phyloP scores from a whole-genome alignment of 2,113 vertebrate genomes.

The Pampusana beccarii region DNA sequence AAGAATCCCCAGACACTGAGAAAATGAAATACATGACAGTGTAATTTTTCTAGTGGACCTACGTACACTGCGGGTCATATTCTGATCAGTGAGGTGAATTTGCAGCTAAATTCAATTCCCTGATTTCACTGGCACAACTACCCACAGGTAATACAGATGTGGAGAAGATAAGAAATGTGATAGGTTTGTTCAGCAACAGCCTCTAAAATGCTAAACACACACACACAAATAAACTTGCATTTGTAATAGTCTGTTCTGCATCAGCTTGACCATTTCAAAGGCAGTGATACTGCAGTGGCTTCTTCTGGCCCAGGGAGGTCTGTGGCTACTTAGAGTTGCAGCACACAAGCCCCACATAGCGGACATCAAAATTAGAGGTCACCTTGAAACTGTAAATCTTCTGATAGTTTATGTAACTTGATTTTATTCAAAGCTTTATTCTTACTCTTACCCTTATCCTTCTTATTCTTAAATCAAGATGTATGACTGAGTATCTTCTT shows the following conservation, averaged over 20 bases:
- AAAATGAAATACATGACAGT: constrained; percentile 28
- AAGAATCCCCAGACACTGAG: not conserved
- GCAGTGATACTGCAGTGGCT: not conserved
- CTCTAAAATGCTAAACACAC: not conserved
- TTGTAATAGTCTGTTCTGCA: not conserved
- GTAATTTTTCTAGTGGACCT: constrained; percentile 1
- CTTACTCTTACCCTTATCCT: not conserved
- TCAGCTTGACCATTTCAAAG: not conserved
- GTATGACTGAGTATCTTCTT: not conserved
- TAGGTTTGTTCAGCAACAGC: not conserved
- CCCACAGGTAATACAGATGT: not conserved
- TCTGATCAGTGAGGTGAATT: not conserved
- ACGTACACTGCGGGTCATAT: not conserved
- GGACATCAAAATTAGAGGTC: not conserved
- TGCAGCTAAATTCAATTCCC: constrained; percentile 1
- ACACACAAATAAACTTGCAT: not conserved
- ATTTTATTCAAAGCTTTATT: not conserved
- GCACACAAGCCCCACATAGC: rapidly evolving
- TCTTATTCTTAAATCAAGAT: not conserved
- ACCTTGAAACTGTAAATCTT: not conserved
- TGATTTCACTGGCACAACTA: not conserved
- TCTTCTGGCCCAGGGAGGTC: not conserved
- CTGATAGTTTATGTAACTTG: not conserved
- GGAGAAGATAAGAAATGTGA: not conserved
- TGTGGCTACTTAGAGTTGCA: rapidly evolving